Conservation (phyloP, 2,113 vertebrate genomes). For the Brevimyrus niger region DNA sequence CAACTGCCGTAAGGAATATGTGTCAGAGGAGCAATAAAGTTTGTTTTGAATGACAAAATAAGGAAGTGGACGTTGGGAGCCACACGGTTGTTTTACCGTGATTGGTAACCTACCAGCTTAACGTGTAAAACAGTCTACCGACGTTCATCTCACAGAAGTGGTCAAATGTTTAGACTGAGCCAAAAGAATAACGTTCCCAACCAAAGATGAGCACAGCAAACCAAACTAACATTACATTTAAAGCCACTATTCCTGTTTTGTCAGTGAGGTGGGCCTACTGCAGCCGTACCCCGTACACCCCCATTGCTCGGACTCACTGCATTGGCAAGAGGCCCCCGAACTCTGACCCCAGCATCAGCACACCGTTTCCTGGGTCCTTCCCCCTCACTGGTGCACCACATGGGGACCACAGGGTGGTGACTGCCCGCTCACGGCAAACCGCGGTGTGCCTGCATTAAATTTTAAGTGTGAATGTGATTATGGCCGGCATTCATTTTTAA, state of each 20-base stretch:
- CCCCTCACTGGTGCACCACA: not conserved
- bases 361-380: constrained; percentile 23
- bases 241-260: not conserved
- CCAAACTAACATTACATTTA: not conserved
- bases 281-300: not conserved
- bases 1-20: too few relatives aligned
- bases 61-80: too few relatives aligned
- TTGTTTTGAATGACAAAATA: too few relatives aligned
- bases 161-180: too few relatives aligned
- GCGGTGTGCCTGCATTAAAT: constrained; percentile 60
- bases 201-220: not conserved
- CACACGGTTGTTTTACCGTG: too few relatives aligned
- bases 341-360: constrained; percentile 31
- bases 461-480: constrained; percentile 75
- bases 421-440: constrained; percentile 49
- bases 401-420: constrained; percentile 1
- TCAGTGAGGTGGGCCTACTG: not conserved
- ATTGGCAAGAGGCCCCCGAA: constrained; percentile 29
- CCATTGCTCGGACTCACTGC: constrained; percentile 39
- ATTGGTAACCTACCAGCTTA: too few relatives aligned
- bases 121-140: too few relatives aligned
- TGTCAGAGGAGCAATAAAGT: too few relatives aligned
- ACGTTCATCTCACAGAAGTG: too few relatives aligned
- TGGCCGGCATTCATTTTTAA: constrained; percentile 74
- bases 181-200: too few relatives aligned